These are phyloP conservation scores for Physocephala rufipes DNA, from an alignment of 2,888 invertebrate genomes.

Conservation along the genomic window DNA sequence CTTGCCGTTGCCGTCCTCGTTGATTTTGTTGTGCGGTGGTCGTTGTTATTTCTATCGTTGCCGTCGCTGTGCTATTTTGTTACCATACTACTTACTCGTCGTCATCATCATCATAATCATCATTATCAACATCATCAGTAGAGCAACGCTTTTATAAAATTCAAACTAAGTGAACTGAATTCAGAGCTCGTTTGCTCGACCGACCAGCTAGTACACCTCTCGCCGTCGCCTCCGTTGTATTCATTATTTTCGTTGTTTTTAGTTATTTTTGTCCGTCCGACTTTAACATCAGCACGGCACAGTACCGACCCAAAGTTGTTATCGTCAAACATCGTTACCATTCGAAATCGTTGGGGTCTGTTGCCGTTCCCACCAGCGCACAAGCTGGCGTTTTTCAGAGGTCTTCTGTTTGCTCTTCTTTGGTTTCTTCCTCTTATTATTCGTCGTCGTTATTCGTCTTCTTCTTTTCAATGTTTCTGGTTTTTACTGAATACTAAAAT, in stretches of 20 bases:
- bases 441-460: background rate
- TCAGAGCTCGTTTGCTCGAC: slow-evolving; percentile 31
- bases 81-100: slow-evolving; percentile 19
- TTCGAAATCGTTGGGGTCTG: slow-evolving; percentile 9
- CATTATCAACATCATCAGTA: slow-evolving; percentile 3
- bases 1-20: slow-evolving; percentile 41
- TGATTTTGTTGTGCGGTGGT: no score
- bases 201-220: slow-evolving; percentile 17
- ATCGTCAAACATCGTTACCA: background rate
- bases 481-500: slow-evolving; percentile 14
- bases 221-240: slow-evolving; percentile 6
- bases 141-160: slow-evolving; percentile 11
- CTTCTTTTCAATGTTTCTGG: slow-evolving; percentile 9
- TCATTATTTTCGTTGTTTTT: background rate
- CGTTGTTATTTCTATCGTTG: no score
- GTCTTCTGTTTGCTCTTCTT: background rate
- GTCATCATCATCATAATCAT: background rate
- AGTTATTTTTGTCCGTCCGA: no score
- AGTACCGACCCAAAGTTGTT: background rate
- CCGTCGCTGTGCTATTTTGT: slow-evolving; percentile 21
- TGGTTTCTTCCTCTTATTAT: background rate
- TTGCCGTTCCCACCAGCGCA: slow-evolving; percentile 22
- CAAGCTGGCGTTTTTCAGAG: slow-evolving; percentile 21
- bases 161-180: slow-evolving; percentile 36
- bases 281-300: slow-evolving; percentile 1